A percentile compares a stretch with the other conserved stretches of the same genome.
phyloP scores from a whole-genome alignment of 2,113 vertebrate genomes.

The Macrotis lagotis region DNA sequence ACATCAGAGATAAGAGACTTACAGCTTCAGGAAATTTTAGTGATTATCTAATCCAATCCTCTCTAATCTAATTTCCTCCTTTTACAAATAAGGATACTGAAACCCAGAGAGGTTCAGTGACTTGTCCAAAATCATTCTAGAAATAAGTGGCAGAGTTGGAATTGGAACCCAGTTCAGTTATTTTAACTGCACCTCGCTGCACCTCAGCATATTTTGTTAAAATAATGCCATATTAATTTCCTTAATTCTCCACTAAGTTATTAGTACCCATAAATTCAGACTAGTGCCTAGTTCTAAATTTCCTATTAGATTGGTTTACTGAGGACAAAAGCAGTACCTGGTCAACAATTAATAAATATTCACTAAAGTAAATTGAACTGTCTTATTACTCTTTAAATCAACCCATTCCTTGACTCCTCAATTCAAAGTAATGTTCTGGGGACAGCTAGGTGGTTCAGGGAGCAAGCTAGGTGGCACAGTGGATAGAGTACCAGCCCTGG shows the following conservation, averaged over 20 bases:
- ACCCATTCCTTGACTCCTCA: neutral
- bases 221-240: neutral
- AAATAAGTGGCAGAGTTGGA: neutral
- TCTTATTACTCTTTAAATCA: neutral
- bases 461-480: too few species aligned
- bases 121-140: neutral
- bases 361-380: neutral
- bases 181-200: neutral
- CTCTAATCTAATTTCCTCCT: neutral
- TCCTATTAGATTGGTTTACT: neutral
- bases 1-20: neutral
- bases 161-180: neutral
- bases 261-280: neutral
- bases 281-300: neutral
- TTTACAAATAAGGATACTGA: neutral
- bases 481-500: too few species aligned
- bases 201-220: neutral
- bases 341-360: neutral
- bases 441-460: too few species aligned
- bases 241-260: neutral
- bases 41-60: neutral
- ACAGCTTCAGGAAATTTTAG: neutral
- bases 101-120: neutral
- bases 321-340: neutral
- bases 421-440: too few species aligned